Evolutionary conservation across 1,140 invertebrate species (phyloP), one percentile per base, ranked within the genome.

Genomic region (Ephestia elutella): DNA sequence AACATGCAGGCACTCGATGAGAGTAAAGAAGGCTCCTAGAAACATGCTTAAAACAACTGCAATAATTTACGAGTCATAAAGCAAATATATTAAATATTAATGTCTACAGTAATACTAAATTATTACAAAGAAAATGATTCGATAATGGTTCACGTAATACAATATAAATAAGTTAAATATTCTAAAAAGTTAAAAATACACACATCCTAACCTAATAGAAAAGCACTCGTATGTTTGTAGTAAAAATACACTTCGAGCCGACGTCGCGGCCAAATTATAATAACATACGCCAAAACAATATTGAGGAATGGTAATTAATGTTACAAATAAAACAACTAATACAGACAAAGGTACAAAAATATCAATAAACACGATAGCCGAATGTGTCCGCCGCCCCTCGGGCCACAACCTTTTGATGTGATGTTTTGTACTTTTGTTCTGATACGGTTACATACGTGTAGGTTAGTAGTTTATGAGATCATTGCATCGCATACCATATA

Each of bases 111-210:
- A 83, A 82, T 66, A 77, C 86, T 88, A 87, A 86, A 86, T 80
- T 83, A 83, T 87, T 86, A 87, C 74, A 88, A 86, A 86, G 82
- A 78, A 88, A 88, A 86, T 80, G 74, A 80, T 88, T 77, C 73
- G 72, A 83, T 83, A 87, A 87, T 84, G 76, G 73, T 83, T 86
- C 82, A 86, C 78, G 80, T 84, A 86, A 88, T 88, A 86, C 81
- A 84, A 86, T 85, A 84, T 85, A 86, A 88, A 88, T 88, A 88
- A 88, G 86, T 88, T 86, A 87, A 88, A 88, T 86, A 88, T 80
- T 86, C 84, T 88, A 88, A 87, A 86, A 86, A 84, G 78, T 86
- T 86, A 86, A 86, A 88, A 88, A 83, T 88, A 88, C 86, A 88
- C 86, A 87, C 86, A 63, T 78, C 84, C 79, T 86, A 86, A 86